Base-by-base conservation (phyloP, 2,888 invertebrate genomes). In the Tetrapedia diversipes region DNA sequence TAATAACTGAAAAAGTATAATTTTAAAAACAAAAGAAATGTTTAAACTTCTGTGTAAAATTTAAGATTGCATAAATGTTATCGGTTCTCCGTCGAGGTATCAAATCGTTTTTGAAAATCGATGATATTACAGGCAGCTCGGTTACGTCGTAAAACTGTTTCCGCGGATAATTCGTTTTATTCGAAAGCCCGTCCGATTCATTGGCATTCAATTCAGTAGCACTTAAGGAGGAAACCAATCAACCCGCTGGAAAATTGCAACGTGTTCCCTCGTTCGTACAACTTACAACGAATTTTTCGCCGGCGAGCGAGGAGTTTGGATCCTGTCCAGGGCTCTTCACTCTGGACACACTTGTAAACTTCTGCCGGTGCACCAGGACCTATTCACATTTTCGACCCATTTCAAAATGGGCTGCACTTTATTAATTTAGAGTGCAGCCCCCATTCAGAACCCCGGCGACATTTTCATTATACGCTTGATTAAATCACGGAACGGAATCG, bases 191-290 rank as follows among this genome's bases (percentile, higher is more conserved):
- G 22, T 45, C 47, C 59, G 27, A 63, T 43, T 54, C 64, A 24
- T 41, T 43, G 39, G 53, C 60, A 47, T 16, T 34, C 32, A 32
- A 64, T 53, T 64, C 41, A 14, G 24, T 43, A 22, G 32, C 64
- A 64, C 64, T 64, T 54, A 64, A 43, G 53, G 43, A 34, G 53
- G n/a, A 43, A 54, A 53, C 22, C 64, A 43, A 64, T 64, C 64
- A 43, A 37, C 43, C 32, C 32, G 2, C 16, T 16, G 22, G 43
- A 43, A 64, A 64, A 64, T 64, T 54, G 64, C 54, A 54, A 64
- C 53, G 64, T 24, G 64, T 54, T 43, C 32, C 34, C 1, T n/a
- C 34, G 47, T 61, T 61, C 61, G 53, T 27, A 16, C 29, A 64
- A 64, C 51, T 64, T 53, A 41, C 41, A 29, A 41, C 39, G 39